phyloP scores from a whole-genome alignment of 2,113 vertebrate species.

The Lepus americanus region DNA sequence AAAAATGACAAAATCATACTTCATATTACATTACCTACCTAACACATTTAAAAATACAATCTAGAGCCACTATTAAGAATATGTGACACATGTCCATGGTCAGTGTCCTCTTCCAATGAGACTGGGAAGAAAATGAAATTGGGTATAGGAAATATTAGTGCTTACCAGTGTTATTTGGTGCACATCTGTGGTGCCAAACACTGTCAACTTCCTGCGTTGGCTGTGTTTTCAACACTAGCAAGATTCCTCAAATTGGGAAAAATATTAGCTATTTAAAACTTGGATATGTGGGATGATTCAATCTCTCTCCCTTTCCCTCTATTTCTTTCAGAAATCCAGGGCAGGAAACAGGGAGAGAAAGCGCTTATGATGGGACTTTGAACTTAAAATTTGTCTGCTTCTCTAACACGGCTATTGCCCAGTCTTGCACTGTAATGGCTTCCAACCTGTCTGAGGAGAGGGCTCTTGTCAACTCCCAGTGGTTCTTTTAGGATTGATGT shows the following conservation, averaged over 20 bases:
- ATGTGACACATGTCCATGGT: neutral
- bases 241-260: conserved; percentile 20
- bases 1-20: neutral
- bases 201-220: neutral
- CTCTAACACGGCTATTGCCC: neutral
- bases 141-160: neutral
- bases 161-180: neutral
- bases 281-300: neutral
- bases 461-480: too few species aligned
- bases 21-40: neutral
- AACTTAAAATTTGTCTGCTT: neutral
- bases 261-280: conserved; percentile 81
- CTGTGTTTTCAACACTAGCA: conserved; percentile 48
- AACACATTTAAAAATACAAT: neutral
- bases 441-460: neutral
- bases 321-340: neutral
- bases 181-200: neutral
- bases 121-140: neutral
- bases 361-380: neutral
- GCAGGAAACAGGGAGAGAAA: conserved; percentile 38
- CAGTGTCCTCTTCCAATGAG: conserved; percentile 9
- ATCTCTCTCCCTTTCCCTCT: neutral
- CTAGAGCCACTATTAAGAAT: neutral
- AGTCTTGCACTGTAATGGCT: neutral
- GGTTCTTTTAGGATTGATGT: neutral